Evolutionary conservation across 1,140 invertebrate genomes (phyloP), one percentile per base, ranked within the genome.

Genomic region (Trichogramma pretiosum): DNA sequence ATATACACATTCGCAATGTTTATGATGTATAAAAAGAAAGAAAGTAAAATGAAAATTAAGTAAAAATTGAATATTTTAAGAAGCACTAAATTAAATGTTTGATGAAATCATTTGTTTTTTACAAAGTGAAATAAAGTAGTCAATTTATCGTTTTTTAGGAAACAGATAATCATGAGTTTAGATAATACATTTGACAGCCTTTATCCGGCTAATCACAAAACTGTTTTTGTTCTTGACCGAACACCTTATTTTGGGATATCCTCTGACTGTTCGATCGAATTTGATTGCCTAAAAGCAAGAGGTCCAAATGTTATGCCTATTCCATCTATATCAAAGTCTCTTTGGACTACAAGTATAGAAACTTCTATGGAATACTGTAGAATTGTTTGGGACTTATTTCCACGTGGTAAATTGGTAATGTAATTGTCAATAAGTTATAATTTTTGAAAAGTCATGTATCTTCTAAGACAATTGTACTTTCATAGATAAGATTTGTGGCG

Each of bases 371-470:
- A 98, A 72, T 98, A 96, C 63, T 93, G 91, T 61, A 77, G 93
- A 18, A 93, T 97, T 55, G 89, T 95, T 7, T 97, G 91, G 89
- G 94, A 98, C 73, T 75, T 97, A 19, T 96, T 93, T 75, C 90
- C 92, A 1, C 73, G 78, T 30, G 84, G 83, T 48, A 91, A 92
- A 79, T 72, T 93, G 69, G 87, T 91, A 38, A 43, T 32, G 24
- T 39, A 16, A 22, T 42, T 21, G 8, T n/a, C 19, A 13, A 51
- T 34, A 7, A 17, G 23, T 46, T 0, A 38, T 42, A 46, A n/a
- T 22, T 35, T 19, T 34, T n/a, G n/a, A 10, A 30, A 40, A 50
- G 44, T 34, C 19, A 16, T 51, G 19, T 46, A 32, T 35, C 36
- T 47, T 33, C 35, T 57, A 54, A 54, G 45, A 54, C 57, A 59